A percentile compares a stretch with the other conserved stretches of the same genome.
Evolutionary conservation across 1,140 invertebrate species (phyloP).

Genomic region (Drosophila rufa): DNA sequence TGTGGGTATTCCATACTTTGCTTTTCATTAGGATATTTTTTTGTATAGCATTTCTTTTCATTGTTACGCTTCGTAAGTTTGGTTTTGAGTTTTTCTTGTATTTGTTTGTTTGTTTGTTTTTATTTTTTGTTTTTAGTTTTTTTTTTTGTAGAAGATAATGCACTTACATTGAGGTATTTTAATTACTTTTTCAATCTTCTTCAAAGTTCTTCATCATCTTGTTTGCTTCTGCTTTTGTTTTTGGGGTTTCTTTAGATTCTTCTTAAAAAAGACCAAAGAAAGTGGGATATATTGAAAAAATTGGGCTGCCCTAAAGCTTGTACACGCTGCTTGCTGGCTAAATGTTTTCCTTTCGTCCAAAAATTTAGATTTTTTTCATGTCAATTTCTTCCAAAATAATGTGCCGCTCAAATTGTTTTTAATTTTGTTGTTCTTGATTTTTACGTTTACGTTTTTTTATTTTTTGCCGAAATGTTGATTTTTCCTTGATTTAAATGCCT

Average conservation of each 20-base stretch:
- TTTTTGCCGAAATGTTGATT: constrained; percentile 78
- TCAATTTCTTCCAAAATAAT: constrained; percentile 35
- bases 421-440: constrained; percentile 44
- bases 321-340: constrained; percentile 48
- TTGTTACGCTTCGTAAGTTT: constrained; percentile 37
- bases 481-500: constrained; percentile 46
- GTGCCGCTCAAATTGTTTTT: constrained; percentile 46
- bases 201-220: constrained; percentile 57
- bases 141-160: constrained; percentile 78
- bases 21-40: constrained; percentile 39
- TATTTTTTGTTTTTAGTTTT: constrained; percentile 27
- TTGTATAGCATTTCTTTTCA: constrained; percentile 46
- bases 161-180: constrained; percentile 83
- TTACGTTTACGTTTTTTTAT: constrained; percentile 27
- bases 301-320: constrained; percentile 49
- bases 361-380: constrained; percentile 37
- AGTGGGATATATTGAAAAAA: constrained; percentile 47
- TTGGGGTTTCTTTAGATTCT: constrained; percentile 34
- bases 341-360: constrained; percentile 38
- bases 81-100: constrained; percentile 28
- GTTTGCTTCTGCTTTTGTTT: constrained; percentile 46
- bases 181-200: constrained; percentile 84
- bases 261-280: constrained; percentile 29
- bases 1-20: constrained; percentile 7
- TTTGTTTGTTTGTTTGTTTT: constrained; percentile 47